Percentiles rank a stretch among this genome's conserved stretches.
Evolutionary conservation across 2,888 invertebrate species (phyloP).

Genomic region (Cremastinae sp.): DNA sequence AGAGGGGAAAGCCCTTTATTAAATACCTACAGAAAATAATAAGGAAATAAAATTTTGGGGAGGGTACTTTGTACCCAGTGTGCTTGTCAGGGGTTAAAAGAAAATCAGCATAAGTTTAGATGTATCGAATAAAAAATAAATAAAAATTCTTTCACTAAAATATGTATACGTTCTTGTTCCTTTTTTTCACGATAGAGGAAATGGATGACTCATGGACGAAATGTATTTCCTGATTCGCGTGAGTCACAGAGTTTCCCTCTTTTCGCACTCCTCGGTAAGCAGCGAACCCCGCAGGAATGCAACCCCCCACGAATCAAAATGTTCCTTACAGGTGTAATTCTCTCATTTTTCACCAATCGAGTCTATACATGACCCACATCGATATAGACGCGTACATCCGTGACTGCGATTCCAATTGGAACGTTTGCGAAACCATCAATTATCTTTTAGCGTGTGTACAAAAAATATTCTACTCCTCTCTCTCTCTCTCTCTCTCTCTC

Average conservation of each 20-base stretch:
- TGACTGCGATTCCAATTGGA: slow-evolving; percentile 34
- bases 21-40: too few species aligned
- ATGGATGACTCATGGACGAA: slow-evolving; percentile 22
- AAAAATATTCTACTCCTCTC: neutral
- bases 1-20: too few species aligned
- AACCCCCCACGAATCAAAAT: slow-evolving; percentile 7
- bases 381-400: slow-evolving; percentile 22
- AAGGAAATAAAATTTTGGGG: too few species aligned
- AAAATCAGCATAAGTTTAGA: too few species aligned
- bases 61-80: too few species aligned
- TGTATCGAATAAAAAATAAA: neutral
- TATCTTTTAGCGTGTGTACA: slow-evolving; percentile 13
- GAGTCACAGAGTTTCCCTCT: slow-evolving; percentile 19
- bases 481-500: slow-evolving; percentile 1
- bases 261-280: slow-evolving; percentile 9
- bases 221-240: slow-evolving; percentile 1
- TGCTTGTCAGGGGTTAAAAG: too few species aligned
- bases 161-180: neutral
- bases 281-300: neutral
- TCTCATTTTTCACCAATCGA: slow-evolving; percentile 48
- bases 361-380: slow-evolving; percentile 57
- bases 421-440: slow-evolving; percentile 22
- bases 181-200: neutral
- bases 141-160: neutral
- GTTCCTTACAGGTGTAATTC: slow-evolving; percentile 7